phyloP scores from a whole-genome alignment of 2,797 vertebrate genomes.

The Crocodylus rhombifer region DNA sequence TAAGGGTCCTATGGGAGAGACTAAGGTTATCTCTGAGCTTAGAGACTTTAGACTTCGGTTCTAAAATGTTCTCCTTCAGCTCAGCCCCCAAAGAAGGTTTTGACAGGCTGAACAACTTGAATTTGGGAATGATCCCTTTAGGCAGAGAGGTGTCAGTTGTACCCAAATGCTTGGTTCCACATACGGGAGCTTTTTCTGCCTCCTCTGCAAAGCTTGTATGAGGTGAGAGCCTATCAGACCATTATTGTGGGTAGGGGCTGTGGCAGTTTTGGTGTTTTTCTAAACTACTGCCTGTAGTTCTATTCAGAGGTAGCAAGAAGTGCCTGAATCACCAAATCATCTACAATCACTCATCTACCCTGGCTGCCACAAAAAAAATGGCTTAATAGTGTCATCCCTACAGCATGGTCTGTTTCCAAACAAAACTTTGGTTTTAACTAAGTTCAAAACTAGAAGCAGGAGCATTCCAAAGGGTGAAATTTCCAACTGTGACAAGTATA shows the following conservation, averaged over 20 bases:
- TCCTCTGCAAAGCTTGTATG: not conserved
- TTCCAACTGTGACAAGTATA: slow-evolving; percentile 24
- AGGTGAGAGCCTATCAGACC: not conserved
- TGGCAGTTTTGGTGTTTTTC: not conserved
- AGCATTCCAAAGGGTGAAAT: slow-evolving; percentile 24
- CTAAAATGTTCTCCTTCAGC: not conserved
- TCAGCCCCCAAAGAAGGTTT: not conserved
- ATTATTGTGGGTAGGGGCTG: accelerated
- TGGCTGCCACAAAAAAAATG: not conserved
- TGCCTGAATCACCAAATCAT: not conserved
- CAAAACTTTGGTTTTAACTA: slow-evolving; percentile 1
- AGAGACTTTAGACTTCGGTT: not conserved
- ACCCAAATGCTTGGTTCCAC: too few species aligned
- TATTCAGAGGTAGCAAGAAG: not conserved
- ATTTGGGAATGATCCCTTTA: not conserved
- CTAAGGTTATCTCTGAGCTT: not conserved
- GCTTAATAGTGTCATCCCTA: not conserved
- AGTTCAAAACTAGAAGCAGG: not conserved
- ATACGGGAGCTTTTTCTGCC: too few species aligned
- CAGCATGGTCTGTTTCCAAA: not conserved
- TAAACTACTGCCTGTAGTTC: not conserved
- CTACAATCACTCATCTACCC: not conserved
- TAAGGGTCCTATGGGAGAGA: not conserved
- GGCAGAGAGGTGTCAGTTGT: not conserved
- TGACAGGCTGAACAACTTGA: not conserved